Evolutionary conservation across 2,113 vertebrate species (phyloP).

Genomic region (Gasterosteus nipponicus): DNA sequence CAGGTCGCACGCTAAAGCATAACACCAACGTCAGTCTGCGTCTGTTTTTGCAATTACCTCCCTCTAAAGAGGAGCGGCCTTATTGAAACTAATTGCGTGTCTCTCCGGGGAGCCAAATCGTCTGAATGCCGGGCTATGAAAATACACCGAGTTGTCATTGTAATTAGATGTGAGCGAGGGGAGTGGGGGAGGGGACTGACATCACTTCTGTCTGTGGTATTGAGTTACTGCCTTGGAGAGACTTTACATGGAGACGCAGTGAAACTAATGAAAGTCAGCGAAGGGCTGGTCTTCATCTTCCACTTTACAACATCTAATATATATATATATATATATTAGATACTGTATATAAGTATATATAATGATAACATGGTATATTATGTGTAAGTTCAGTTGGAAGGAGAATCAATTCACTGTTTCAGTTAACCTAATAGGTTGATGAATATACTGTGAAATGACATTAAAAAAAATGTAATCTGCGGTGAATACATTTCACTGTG

Average conservation of each 20-base stretch:
- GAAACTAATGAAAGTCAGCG: slow-evolving; percentile 38
- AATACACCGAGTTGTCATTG: slow-evolving; percentile 72
- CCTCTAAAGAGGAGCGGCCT: slow-evolving; percentile 58
- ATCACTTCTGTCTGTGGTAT: slow-evolving; percentile 72
- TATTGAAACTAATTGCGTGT: slow-evolving; percentile 79
- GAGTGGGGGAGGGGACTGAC: slow-evolving; percentile 69
- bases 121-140: slow-evolving; percentile 78
- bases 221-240: slow-evolving; percentile 70
- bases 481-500: not conserved
- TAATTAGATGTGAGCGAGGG: slow-evolving; percentile 75
- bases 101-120: slow-evolving; percentile 71
- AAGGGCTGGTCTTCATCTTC: slow-evolving; percentile 11
- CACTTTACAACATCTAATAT: not conserved
- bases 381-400: not conserved
- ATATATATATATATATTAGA: too few relatives aligned
- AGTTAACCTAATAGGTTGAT: not conserved
- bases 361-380: not conserved
- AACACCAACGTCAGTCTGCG: slow-evolving; percentile 45
- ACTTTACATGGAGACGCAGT: slow-evolving; percentile 18
- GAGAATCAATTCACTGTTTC: not conserved
- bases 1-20: slow-evolving; percentile 56
- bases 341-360: too few relatives aligned
- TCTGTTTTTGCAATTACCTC: slow-evolving; percentile 72
- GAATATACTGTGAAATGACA: too few relatives aligned
- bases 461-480: not conserved